Base-by-base conservation (phyloP, 30 jellyfish, hydroid and myxozoan species). In the Hydractinia symbiolongicarpus region DNA sequence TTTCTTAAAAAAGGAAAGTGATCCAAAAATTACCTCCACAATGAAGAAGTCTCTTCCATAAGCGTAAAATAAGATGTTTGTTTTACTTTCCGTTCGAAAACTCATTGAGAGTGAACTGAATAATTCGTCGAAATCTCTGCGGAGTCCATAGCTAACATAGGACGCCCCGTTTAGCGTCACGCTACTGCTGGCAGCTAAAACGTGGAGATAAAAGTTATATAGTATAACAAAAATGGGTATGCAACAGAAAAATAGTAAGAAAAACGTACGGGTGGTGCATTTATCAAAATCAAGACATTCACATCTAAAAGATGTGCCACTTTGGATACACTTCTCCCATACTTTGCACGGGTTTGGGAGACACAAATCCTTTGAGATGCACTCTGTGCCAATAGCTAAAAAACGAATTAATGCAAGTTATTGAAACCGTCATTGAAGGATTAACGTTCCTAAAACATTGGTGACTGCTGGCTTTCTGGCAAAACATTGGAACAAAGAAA, bases 111-210 rank as follows among this genome's bases (percentile, higher is more conserved):
- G 55, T 6, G 96, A 64, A 78, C 84, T 68, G 89, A 94, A 94
- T 50, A 88, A 64, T 11, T 80, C 87, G 67, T 94, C 99, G 67
- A 94, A 94, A 52, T 95, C 61, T 53, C 82, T 84, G 17, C 85
- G 70, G 10, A 94, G 86, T 54, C 77, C 82, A 67, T 94, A 94
- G 30, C 95, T 56, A 21, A 94, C 90, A 61, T 84, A 88, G 61
- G 95, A 96, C 50, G 78, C 67, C 50, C 99, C 99, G 67, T 94
- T 90, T 61, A 94, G 75, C 72, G 95, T 94, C 11, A 94, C 79
- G 17, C 96, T 89, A n/a, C 88, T 64, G 16, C 74, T 96, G 21
- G 73, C 96, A 74, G 81, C 99, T 94, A 66, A 40, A 72, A 67
- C 14, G 66, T 15, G 20, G 50, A 61, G 49, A 78, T 15, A 73